Base-by-base conservation (phyloP, 2,888 invertebrate species). In the Liopterus haemorrhoidalis region DNA sequence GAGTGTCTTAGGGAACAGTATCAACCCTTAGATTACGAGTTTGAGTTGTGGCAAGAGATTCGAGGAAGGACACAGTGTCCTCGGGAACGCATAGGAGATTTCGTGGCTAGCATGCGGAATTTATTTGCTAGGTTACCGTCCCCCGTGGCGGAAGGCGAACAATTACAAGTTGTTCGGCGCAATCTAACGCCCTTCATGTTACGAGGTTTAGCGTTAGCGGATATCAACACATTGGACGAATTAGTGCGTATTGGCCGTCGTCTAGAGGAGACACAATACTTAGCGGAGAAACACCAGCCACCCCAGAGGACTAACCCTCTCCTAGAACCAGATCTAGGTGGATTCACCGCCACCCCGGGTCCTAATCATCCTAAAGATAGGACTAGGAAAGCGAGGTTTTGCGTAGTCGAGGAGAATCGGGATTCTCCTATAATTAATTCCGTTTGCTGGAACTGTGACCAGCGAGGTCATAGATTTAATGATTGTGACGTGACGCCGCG, bases 21-120 rank as follows among this genome's bases (percentile, higher is more conserved):
- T 37, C 42, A 47, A 28, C 50, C 50, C 1, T 38, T 37, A 4
- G 50, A 51, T 39, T 54, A 38, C 14, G 38, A 25, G 2, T 2
- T 12, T 6, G 25, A 5, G 5, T 16, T 25, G 4, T 38, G 38
- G 37, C 15, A 38, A 8, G 38, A 38, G 27, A 38, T 38, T 9
- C 2, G 38, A n/a, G 2, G 28, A 12, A n/a, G 25, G 2, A 25
- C 25, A 5, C 25, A 27, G 19, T 27, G 28, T 12, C 2, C 16
- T 2, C 25, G 27, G 2, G 38, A 25, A 9, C 2, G n/a, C 2
- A n/a, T 38, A 5, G 38, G 38, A 8, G 8, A 8, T 4, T 38
- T 16, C 19, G 5, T 25, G 6, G 38, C 38, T 2, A 5, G 14
- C 16, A 15, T 38, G 25, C 9, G 14, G 3, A 38, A 38, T 38